Conservation (phyloP, 1,140 invertebrate genomes). For the Drosophila athabasca region DNA sequence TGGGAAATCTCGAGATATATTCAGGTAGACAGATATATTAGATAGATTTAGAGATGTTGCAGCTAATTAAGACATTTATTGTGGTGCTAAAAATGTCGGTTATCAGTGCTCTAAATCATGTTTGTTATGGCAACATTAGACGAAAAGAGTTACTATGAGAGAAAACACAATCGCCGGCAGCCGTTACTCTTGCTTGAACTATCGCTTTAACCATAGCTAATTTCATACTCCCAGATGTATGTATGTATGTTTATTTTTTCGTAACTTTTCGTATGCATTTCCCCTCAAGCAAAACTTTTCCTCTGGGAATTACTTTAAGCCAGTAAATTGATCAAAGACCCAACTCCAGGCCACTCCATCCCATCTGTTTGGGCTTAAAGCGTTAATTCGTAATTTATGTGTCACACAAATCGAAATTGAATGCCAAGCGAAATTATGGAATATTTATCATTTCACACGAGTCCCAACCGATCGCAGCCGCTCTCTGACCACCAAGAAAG, state of each 20-base stretch:
- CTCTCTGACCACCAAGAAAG: slow-evolving; percentile 23
- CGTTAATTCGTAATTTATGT: slow-evolving; percentile 84
- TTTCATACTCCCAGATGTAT: too few species aligned
- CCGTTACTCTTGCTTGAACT: too few species aligned
- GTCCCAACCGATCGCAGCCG: slow-evolving; percentile 17
- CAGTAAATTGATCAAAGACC: slow-evolving; percentile 40
- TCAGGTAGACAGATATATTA: slow-evolving; percentile 15
- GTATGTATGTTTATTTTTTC: too few species aligned
- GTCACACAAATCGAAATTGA: slow-evolving; percentile 83
- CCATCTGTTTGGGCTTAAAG: slow-evolving; percentile 71
- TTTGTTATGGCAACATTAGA: background rate
- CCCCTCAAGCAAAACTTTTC: too few species aligned
- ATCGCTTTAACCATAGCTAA: too few species aligned
- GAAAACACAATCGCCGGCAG: too few species aligned
- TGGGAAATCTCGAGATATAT: background rate
- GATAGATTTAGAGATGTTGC: slow-evolving; percentile 36
- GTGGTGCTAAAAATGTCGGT: slow-evolving; percentile 18
- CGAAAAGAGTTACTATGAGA: background rate
- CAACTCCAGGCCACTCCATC: background rate
- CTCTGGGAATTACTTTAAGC: slow-evolving; percentile 21
- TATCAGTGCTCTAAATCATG: background rate
- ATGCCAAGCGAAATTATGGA: slow-evolving; percentile 83
- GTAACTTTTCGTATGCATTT: too few species aligned
- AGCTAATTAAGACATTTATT: slow-evolving; percentile 36
- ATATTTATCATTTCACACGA: slow-evolving; percentile 82